phyloP scores from a whole-genome alignment of 2,797 vertebrate species.

The Neostethus bicornis region DNA sequence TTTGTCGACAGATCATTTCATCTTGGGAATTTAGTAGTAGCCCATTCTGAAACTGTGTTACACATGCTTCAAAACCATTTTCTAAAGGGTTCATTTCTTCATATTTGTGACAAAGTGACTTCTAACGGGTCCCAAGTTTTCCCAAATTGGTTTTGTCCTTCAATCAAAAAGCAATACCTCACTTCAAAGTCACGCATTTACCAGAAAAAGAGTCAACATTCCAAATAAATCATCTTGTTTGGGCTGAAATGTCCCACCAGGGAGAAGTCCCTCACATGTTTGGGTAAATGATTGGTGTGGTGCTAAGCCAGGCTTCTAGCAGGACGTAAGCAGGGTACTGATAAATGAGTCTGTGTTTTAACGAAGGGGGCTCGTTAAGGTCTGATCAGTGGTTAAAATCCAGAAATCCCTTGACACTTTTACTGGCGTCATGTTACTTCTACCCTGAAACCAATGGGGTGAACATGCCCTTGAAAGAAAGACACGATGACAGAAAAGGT shows the following conservation, averaged over 20 bases:
- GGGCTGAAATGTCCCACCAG: conserved; percentile 36
- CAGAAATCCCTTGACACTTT: conserved; percentile 57
- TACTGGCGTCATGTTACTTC: conserved; percentile 27
- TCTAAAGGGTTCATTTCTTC: conserved; percentile 21
- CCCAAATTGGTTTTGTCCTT: conserved; percentile 49
- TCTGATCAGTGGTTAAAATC: conserved; percentile 63
- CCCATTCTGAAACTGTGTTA: too few species aligned
- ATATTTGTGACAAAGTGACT: conserved; percentile 25
- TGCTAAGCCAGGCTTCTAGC: conserved; percentile 44
- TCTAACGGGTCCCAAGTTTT: conserved; percentile 51
- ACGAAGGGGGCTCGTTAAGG: conserved; percentile 77
- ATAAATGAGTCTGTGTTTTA: conserved; percentile 72
- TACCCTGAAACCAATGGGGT: background rate
- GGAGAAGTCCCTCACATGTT: conserved; percentile 48
- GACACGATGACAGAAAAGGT: background rate
- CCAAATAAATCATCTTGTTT: conserved; percentile 64
- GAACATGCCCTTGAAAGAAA: conserved; percentile 1
- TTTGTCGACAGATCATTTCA: too few species aligned
- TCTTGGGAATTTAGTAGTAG: too few species aligned
- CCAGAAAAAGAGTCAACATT: conserved; percentile 56
- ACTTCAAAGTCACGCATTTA: conserved; percentile 57
- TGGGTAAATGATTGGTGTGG: conserved; percentile 49
- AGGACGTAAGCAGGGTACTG: conserved; percentile 52
- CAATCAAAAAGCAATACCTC: conserved; percentile 51
- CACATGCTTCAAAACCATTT: too few species aligned